These are phyloP conservation scores for Loxodonta africana DNA, from an alignment of 2,113 vertebrate genomes.

Conservation along the genomic window DNA sequence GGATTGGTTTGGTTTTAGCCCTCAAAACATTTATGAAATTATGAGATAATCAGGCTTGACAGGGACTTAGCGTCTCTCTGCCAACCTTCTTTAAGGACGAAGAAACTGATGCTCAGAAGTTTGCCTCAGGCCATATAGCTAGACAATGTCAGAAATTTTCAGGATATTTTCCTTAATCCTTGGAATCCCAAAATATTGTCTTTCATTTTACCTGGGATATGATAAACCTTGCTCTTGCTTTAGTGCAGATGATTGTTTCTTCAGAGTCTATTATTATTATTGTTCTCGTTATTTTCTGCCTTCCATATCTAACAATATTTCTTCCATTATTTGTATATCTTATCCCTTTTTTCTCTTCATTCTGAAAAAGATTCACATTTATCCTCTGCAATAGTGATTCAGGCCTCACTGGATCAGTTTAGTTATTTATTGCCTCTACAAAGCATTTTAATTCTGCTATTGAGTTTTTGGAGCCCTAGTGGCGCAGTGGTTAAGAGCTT, in stretches of 20 bases:
- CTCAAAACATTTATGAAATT: background rate
- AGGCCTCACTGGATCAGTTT: background rate
- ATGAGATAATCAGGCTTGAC: background rate
- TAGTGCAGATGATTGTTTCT: background rate
- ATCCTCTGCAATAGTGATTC: background rate
- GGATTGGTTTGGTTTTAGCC: background rate
- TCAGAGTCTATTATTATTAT: background rate
- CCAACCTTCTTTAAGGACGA: background rate
- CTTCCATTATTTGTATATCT: background rate
- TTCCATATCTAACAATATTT: background rate
- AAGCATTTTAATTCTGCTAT: conserved; percentile 54
- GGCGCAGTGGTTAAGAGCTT: no score
- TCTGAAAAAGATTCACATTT: conserved; percentile 31
- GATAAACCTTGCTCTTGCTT: background rate
- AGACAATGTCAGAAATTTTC: background rate
- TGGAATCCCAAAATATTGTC: background rate
- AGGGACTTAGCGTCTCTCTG: background rate
- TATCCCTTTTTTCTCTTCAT: background rate
- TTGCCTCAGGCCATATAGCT: background rate
- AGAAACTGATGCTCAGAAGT: background rate
- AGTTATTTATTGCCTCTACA: conserved; percentile 35
- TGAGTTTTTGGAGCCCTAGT: background rate
- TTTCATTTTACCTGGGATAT: background rate
- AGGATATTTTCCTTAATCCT: background rate
- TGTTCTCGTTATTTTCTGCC: background rate